Evolutionary conservation across 1,140 invertebrate genomes (phyloP).

Genomic region (Drosophila tani): DNA sequence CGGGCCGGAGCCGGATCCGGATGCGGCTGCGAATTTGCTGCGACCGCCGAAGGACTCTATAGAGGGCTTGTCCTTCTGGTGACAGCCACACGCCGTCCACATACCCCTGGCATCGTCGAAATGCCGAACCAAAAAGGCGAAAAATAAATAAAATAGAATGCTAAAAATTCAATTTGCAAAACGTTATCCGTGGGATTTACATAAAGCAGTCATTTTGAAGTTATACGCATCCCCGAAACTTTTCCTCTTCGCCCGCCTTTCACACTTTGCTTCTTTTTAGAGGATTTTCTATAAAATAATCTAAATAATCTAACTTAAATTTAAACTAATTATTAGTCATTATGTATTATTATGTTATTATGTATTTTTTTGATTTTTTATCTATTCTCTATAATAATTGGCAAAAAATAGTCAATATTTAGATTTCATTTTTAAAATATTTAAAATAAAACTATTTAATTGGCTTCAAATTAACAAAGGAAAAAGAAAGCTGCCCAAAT

Average conservation of each 20-base stretch:
- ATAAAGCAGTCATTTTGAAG: constrained; percentile 85
- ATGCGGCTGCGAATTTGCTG: constrained; percentile 57
- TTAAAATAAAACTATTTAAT: neutral
- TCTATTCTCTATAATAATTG: too few species aligned
- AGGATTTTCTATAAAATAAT: constrained; percentile 31
- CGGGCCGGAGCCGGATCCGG: constrained; percentile 33
- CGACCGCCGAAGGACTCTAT: constrained; percentile 55
- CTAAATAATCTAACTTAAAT: too few species aligned
- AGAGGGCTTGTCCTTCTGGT: constrained; percentile 57
- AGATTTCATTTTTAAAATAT: neutral
- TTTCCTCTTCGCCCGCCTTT: constrained; percentile 29
- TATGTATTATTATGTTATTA: neutral
- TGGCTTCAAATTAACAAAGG: neutral
- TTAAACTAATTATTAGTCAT: neutral
- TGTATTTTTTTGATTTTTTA: too few species aligned
- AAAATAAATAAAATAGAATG: constrained; percentile 84
- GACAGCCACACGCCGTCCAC: constrained; percentile 47
- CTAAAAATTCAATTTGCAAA: constrained; percentile 85
- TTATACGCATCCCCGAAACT: constrained; percentile 75
- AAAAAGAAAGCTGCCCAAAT: neutral
- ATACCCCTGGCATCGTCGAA: neutral
- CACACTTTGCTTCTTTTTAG: constrained; percentile 31
- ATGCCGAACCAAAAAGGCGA: constrained; percentile 58
- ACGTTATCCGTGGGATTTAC: constrained; percentile 84
- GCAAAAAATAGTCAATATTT: too few species aligned